Evolutionary conservation across 1,140 invertebrate species (phyloP).

Genomic region (Chironomus striatipennis): DNA sequence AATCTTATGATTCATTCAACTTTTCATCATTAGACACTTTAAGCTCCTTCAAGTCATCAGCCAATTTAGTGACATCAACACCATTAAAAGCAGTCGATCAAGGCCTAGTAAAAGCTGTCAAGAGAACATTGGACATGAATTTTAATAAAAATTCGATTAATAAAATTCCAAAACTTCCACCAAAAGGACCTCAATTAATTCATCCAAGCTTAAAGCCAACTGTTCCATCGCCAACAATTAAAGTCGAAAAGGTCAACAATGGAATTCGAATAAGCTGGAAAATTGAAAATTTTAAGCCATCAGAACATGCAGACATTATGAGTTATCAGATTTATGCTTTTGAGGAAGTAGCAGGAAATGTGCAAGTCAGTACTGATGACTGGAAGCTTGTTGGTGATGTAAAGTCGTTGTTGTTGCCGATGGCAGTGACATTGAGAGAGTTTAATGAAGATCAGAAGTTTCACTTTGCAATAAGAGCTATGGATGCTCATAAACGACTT

Average conservation of each 20-base stretch:
- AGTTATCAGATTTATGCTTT: neutral
- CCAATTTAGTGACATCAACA: neutral
- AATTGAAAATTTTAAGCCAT: neutral
- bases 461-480: neutral
- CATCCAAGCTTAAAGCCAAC: neutral
- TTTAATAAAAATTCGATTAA: neutral
- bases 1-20: too few relatives aligned
- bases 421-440: neutral
- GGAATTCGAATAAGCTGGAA: neutral
- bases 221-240: neutral
- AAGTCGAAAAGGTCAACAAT: neutral
- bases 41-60: too few relatives aligned
- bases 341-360: neutral
- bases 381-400: neutral
- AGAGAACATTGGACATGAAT: neutral
- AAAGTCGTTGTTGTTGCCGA: neutral
- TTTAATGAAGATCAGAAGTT: neutral
- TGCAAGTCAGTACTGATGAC: neutral
- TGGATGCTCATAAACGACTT: neutral
- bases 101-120: neutral
- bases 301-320: neutral
- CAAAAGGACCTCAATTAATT: neutral
- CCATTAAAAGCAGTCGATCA: neutral
- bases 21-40: too few relatives aligned
- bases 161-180: neutral